These are phyloP conservation scores for Pongo pygmaeus DNA, from an alignment of 2,113 vertebrate species.

Conservation along the genomic window DNA sequence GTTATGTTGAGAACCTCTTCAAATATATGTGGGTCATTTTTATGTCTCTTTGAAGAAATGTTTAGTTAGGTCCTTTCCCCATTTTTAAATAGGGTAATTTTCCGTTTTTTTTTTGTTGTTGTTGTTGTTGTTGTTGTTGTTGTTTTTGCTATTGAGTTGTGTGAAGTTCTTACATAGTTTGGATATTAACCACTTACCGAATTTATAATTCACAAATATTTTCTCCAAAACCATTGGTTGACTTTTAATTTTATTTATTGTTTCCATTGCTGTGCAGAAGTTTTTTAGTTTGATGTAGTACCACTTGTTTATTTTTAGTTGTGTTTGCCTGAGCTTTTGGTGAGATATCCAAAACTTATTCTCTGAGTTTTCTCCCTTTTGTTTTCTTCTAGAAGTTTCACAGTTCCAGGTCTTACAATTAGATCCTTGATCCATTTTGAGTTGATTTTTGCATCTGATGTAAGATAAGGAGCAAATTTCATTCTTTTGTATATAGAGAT, in stretches of 20 bases:
- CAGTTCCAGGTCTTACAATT: background rate
- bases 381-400: background rate
- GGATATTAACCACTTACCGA: background rate
- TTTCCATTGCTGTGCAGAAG: background rate
- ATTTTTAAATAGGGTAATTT: background rate
- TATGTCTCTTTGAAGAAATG: background rate
- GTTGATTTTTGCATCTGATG: background rate
- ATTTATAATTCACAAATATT: background rate
- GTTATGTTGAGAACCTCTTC: background rate
- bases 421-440: background rate
- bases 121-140: no score
- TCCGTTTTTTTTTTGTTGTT: no score
- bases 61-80: background rate
- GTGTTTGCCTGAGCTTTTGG: background rate
- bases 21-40: background rate
- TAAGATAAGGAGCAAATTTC: background rate
- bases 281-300: background rate
- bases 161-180: background rate
- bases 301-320: background rate
- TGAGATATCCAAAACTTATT: background rate
- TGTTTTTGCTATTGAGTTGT: background rate
- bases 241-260: background rate
- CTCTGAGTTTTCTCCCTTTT: background rate
- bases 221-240: background rate
- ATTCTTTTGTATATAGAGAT: background rate